Evolutionary conservation across 2,797 vertebrate genomes (phyloP).

Genomic region (Myripristis jacobus): DNA sequence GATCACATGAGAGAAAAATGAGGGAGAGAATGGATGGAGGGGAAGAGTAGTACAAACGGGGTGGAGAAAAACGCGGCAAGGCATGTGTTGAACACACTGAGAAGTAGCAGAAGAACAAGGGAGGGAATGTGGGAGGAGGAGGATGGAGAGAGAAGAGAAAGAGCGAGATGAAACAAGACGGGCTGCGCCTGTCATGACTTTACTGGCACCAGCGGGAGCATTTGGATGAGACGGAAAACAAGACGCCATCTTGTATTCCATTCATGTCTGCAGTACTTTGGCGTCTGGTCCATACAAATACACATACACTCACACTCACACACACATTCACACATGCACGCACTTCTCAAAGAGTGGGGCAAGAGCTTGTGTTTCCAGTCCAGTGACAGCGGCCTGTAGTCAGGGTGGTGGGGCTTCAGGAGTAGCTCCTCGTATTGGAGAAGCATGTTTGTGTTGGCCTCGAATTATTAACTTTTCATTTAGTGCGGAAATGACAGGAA

Average conservation of each 20-base stretch:
- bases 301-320: constrained; percentile 35
- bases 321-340: constrained; percentile 38
- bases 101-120: constrained; percentile 49
- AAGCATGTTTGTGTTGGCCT: constrained; percentile 81
- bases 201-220: constrained; percentile 62
- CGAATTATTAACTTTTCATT: constrained; percentile 87
- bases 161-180: constrained; percentile 61
- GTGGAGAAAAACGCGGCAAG: constrained; percentile 25
- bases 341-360: constrained; percentile 55
- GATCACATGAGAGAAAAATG: constrained; percentile 21
- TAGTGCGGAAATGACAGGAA: constrained; percentile 90
- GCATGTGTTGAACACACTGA: constrained; percentile 58
- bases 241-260: constrained; percentile 74
- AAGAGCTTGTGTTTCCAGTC: constrained; percentile 76
- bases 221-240: constrained; percentile 71
- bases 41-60: constrained; percentile 17
- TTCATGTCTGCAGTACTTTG: constrained; percentile 63
- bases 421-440: constrained; percentile 73
- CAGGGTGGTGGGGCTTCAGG: constrained; percentile 75
- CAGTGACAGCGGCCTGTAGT: constrained; percentile 77
- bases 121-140: constrained; percentile 27
- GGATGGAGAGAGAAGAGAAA: neutral
- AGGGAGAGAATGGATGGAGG: constrained; percentile 8
- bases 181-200: constrained; percentile 62
- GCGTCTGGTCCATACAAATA: constrained; percentile 42